These are phyloP conservation scores for Girardinus metallicus DNA, from an alignment of 2,797 vertebrate genomes.

Conservation along the genomic window DNA sequence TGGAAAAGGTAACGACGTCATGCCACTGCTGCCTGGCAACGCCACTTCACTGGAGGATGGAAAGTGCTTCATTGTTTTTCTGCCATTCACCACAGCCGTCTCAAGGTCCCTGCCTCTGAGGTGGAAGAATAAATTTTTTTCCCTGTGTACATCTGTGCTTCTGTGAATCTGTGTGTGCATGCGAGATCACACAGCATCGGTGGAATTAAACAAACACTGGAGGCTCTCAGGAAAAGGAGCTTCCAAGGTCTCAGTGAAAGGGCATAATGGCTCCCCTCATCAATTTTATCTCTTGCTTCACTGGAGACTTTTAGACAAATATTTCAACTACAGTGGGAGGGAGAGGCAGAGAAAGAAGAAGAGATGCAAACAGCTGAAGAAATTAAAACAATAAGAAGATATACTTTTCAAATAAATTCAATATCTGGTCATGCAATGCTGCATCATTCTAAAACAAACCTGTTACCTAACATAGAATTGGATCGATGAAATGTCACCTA, in stretches of 20 bases:
- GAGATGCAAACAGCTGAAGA: not conserved
- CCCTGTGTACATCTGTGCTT: constrained; percentile 5
- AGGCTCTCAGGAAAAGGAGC: constrained; percentile 20
- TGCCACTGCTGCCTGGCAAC: constrained; percentile 79
- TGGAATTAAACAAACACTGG: constrained; percentile 41
- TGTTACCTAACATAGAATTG: constrained; percentile 39
- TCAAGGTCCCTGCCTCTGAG: constrained; percentile 70
- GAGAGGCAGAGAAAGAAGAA: not conserved
- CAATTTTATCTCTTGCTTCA: constrained; percentile 17
- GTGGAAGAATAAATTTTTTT: constrained; percentile 40
- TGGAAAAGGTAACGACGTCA: constrained; percentile 47
- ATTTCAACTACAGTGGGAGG: constrained; percentile 8
- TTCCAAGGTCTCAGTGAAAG: constrained; percentile 36
- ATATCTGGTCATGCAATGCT: constrained; percentile 46
- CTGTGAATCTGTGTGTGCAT: constrained; percentile 9
- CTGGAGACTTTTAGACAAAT: constrained; percentile 7
- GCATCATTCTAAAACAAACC: constrained; percentile 35
- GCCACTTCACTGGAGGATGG: constrained; percentile 67
- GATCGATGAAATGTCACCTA: constrained; percentile 66
- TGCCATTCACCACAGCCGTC: constrained; percentile 70
- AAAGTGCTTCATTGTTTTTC: constrained; percentile 73
- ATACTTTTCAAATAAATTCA: constrained; percentile 35
- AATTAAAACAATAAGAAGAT: constrained; percentile 18
- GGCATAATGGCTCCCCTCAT: not conserved
- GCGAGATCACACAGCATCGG: not conserved